Evolutionary conservation across 2,888 invertebrate genomes (phyloP).

Genomic region (Lottia scabra): DNA sequence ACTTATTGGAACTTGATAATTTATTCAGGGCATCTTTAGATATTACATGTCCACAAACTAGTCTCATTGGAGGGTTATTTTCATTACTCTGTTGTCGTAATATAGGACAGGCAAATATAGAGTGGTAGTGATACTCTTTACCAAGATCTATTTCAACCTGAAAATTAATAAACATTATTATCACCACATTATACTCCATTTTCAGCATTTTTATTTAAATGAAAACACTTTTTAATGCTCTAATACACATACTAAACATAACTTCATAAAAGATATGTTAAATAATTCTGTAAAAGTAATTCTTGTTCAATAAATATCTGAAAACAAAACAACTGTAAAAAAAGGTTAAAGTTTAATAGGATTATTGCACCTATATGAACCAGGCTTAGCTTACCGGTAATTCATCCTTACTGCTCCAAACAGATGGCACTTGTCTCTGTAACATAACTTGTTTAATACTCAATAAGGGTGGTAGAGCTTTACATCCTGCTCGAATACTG

Average conservation of each 20-base stretch:
- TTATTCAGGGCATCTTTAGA: slow-evolving; percentile 96
- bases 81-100: slow-evolving; percentile 95
- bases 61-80: slow-evolving; percentile 95
- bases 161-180: slow-evolving; percentile 10
- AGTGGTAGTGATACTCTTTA: slow-evolving; percentile 91
- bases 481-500: slow-evolving; percentile 88
- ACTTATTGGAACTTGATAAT: slow-evolving; percentile 93
- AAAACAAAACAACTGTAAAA: no score
- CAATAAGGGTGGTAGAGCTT: slow-evolving; percentile 91
- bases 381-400: slow-evolving; percentile 80
- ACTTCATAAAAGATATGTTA: no score
- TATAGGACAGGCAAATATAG: slow-evolving; percentile 98
- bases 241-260: no score
- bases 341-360: no score
- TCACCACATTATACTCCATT: no score
- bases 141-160: slow-evolving; percentile 97
- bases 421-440: slow-evolving; percentile 88
- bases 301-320: no score
- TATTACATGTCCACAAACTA: slow-evolving; percentile 98
- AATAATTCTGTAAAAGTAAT: no score
- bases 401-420: slow-evolving; percentile 92
- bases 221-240: neutral
- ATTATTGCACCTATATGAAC: no score
- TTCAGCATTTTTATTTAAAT: no score
- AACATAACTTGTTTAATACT: slow-evolving; percentile 94